phyloP scores from a whole-genome alignment of 2,797 vertebrate genomes.

The Tragopan temminckii region DNA sequence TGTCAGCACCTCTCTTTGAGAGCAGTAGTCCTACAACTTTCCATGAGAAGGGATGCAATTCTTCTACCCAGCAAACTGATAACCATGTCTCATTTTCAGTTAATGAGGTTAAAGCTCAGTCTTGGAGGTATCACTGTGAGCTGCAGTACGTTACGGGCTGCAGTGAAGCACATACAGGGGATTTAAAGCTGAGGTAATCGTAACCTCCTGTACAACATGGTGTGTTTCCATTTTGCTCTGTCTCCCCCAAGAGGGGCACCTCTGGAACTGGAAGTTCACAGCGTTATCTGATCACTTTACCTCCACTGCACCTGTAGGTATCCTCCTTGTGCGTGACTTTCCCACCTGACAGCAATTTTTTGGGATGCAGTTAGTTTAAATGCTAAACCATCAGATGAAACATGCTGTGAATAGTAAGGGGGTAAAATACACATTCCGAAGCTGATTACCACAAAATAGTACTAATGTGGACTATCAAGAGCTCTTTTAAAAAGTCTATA shows the following conservation, averaged over 20 bases:
- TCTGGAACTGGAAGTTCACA: background rate
- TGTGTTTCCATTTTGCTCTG: background rate
- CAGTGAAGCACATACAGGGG: no score
- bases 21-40: background rate
- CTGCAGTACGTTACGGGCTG: no score
- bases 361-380: background rate
- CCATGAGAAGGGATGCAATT: background rate
- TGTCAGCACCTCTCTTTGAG: background rate
- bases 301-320: background rate
- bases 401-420: background rate
- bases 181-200: background rate
- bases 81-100: no score
- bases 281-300: background rate
- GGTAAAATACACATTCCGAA: background rate
- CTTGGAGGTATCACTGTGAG: no score
- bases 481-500: background rate
- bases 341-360: background rate
- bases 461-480: background rate
- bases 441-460: background rate
- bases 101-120: no score
- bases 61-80: background rate
- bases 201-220: background rate
- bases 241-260: background rate
- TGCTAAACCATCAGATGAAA: background rate
- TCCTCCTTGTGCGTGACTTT: background rate